phyloP scores from a whole-genome alignment of 2,797 vertebrate genomes.

The Euthynnus affinis region DNA sequence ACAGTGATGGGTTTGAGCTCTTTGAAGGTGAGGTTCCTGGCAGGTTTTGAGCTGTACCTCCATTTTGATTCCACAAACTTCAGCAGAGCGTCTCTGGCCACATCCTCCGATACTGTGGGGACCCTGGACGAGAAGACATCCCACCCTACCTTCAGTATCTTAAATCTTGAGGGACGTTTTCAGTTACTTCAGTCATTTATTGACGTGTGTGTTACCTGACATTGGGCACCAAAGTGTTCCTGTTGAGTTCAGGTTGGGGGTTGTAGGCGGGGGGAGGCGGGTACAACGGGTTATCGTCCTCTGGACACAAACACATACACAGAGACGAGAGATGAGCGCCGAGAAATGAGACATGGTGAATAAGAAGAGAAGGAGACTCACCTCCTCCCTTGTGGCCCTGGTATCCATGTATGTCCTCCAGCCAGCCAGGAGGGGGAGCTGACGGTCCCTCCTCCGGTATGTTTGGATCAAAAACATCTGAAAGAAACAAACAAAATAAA shows the following conservation, averaged over 20 bases:
- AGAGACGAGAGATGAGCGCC: background rate
- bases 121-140: conserved; percentile 66
- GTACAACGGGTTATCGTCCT: conserved; percentile 68
- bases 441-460: conserved; percentile 81
- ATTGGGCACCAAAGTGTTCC: conserved; percentile 79
- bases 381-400: conserved; percentile 70
- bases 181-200: no score
- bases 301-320: conserved; percentile 37
- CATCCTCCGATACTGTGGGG: conserved; percentile 85
- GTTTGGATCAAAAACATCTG: conserved; percentile 81
- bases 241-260: conserved; percentile 79
- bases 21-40: conserved; percentile 85
- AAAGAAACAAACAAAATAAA: background rate
- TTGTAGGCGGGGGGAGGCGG: conserved; percentile 79
- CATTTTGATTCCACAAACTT: conserved; percentile 87
- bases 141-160: background rate
- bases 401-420: conserved; percentile 73
- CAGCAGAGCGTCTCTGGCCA: conserved; percentile 87
- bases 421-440: conserved; percentile 80
- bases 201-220: conserved; percentile 74
- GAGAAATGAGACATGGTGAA: background rate
- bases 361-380: conserved; percentile 13
- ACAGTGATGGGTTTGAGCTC: conserved; percentile 82
- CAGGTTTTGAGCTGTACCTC: conserved; percentile 86
- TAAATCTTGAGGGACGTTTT: background rate